Base-by-base conservation (phyloP, 1,140 invertebrate genomes). In the Neodiprion pinetum region DNA sequence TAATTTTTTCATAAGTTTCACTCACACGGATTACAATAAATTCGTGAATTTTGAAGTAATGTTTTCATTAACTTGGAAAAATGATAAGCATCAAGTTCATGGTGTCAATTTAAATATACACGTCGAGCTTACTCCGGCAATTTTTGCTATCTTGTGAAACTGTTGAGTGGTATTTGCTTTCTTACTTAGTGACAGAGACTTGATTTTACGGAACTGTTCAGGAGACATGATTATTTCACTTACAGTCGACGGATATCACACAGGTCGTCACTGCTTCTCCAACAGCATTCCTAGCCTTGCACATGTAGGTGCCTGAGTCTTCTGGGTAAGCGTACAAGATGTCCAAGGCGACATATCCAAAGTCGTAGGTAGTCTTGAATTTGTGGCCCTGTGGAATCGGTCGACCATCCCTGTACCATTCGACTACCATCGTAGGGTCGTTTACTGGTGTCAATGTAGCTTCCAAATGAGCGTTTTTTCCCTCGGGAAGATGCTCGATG, bases 291-390 rank as follows among this genome's bases (percentile, higher is more conserved):
- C 93, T 95, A 50, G 97, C 98, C 88, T 94, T 94, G 88, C 96
- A 98, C 92, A 96, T 96, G 86, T 99, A 99, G 72, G 96, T 97
- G 69, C 96, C 96, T 66, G 95, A 95, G 85, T 99, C 97, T 91
- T 99, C 97, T 53, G 96, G 93, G 88, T 98, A 98, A 66, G 96
- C 96, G 88, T 98, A 98, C n/a, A 99, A 89, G 81, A 99, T 96
- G 86, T 99, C 97, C 53, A 99, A 89, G 71, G 96, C 95, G 9
- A 99, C 97, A 86, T 96, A 98, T 75, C 97, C 97, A 89, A 99
- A 98, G 84, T 99, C 97, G 82, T 98, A 97, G 8, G 95, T 96
- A 9, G 96, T 97, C 86, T 97, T 96, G 86, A 97, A 97, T 78
- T 96, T 92, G 82, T 96, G 95, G 80, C 96, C 95, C 82, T 96